Percentiles rank a stretch among this genome's conserved stretches.
phyloP scores from a whole-genome alignment of 1,140 invertebrate species.

The Aphis gossypii region DNA sequence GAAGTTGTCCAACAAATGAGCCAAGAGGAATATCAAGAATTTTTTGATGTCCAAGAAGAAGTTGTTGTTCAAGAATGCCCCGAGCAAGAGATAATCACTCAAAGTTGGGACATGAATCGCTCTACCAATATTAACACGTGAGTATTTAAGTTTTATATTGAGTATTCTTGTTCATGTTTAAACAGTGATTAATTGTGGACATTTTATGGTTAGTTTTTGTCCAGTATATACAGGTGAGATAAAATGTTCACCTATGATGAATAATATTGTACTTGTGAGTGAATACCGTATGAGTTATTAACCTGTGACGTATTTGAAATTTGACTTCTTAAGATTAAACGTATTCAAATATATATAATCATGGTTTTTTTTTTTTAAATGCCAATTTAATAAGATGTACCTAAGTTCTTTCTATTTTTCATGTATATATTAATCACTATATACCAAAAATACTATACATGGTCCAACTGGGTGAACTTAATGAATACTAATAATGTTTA shows the following conservation, averaged over 20 bases:
- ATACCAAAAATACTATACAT: too few relatives aligned
- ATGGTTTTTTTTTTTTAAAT: too few relatives aligned
- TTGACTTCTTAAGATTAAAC: too few relatives aligned
- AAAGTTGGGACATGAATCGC: constrained; percentile 50
- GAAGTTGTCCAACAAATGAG: constrained; percentile 21
- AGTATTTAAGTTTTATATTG: not conserved
- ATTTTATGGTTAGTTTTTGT: not conserved
- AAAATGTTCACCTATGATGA: not conserved
- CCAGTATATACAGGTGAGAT: not conserved
- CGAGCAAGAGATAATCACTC: constrained; percentile 58
- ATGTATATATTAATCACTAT: too few relatives aligned
- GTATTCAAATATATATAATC: too few relatives aligned
- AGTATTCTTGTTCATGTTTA: not conserved
- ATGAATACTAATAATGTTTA: too few relatives aligned
- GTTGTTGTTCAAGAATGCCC: constrained; percentile 62
- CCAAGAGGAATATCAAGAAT: constrained; percentile 58
- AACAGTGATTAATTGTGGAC: not conserved
- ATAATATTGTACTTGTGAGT: not conserved
- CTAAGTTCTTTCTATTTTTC: too few relatives aligned
- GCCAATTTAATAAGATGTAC: too few relatives aligned
- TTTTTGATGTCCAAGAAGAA: constrained; percentile 62
- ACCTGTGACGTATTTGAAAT: not conserved
- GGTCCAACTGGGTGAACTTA: too few relatives aligned
- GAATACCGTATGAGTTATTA: too few relatives aligned
- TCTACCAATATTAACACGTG: constrained; percentile 54